These are phyloP conservation scores for Rhogogaster chlorosoma DNA, from an alignment of 2,888 invertebrate genomes.

Conservation along the genomic window DNA sequence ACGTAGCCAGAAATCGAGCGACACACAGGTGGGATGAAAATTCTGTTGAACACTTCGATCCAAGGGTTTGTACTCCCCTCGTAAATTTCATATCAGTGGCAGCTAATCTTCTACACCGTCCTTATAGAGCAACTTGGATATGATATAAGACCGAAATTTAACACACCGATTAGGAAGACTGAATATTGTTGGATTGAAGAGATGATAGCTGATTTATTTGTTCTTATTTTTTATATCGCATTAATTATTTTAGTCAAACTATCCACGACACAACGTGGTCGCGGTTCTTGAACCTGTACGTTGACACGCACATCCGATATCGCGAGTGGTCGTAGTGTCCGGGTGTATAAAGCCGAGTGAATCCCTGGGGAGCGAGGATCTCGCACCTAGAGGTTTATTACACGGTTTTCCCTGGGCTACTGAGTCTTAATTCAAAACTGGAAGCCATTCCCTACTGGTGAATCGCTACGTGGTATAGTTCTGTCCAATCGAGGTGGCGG, in stretches of 20 bases:
- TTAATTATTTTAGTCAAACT: neutral
- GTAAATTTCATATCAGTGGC: neutral
- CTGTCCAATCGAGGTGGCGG: slow-evolving; percentile 68
- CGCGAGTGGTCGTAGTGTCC: neutral
- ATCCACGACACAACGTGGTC: neutral
- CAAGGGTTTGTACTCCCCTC: neutral
- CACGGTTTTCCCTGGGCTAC: slow-evolving; percentile 63
- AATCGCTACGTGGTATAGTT: slow-evolving; percentile 60
- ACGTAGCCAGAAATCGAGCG: neutral
- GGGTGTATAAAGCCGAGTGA: neutral
- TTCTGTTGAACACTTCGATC: neutral
- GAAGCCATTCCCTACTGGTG: slow-evolving; percentile 65
- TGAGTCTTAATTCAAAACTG: slow-evolving; percentile 60
- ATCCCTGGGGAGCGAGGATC: slow-evolving; percentile 24
- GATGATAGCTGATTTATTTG: neutral
- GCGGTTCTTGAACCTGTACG: neutral
- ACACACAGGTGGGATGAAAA: neutral
- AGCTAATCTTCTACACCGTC: neutral
- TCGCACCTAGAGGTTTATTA: slow-evolving; percentile 53
- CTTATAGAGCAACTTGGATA: neutral
- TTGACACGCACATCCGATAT: neutral
- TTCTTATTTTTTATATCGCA: neutral
- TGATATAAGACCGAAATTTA: neutral
- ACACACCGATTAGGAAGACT: neutral
- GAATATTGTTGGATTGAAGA: no score